Evolutionary conservation across 2,113 vertebrate species (phyloP).

Genomic region (Phrynosoma platyrhinos): DNA sequence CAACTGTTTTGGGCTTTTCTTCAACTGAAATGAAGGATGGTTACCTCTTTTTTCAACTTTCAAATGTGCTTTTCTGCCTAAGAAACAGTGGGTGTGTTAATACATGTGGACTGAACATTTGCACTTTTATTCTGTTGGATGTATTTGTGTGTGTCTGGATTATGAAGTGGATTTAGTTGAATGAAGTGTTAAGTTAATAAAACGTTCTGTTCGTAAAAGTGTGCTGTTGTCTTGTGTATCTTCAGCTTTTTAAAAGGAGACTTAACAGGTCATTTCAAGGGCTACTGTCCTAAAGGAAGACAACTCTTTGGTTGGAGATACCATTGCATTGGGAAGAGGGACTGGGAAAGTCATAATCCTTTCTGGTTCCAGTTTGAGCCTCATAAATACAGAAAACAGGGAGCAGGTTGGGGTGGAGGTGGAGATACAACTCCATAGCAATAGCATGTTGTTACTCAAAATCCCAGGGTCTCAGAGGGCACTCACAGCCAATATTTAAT

Average conservation of each 20-base stretch:
- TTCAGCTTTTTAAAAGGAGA: not conserved
- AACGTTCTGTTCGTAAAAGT: conserved; percentile 64
- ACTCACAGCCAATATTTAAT: no score
- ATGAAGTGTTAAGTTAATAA: conserved; percentile 78
- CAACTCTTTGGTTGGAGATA: not conserved
- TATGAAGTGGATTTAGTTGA: conserved; percentile 71
- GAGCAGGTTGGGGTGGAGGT: no score
- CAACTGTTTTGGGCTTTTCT: not conserved
- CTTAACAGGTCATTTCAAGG: not conserved
- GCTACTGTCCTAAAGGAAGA: not conserved
- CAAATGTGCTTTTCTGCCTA: conserved; percentile 1
- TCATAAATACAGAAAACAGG: not conserved
- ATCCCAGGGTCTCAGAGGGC: no score
- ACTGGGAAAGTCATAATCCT: not conserved
- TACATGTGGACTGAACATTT: conserved; percentile 71
- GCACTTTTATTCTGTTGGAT: conserved; percentile 68
- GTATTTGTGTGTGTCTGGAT: conserved; percentile 65
- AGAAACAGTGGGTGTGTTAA: conserved; percentile 51
- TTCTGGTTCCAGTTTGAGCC: not conserved
- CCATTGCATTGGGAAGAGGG: not conserved
- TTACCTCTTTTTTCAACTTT: not conserved
- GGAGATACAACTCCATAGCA: no score
- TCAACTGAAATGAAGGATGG: not conserved
- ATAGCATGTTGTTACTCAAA: no score
- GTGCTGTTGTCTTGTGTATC: conserved; percentile 20